Evolutionary conservation across 2,888 invertebrate species (phyloP).

Genomic region (Nomada ruficornis): DNA sequence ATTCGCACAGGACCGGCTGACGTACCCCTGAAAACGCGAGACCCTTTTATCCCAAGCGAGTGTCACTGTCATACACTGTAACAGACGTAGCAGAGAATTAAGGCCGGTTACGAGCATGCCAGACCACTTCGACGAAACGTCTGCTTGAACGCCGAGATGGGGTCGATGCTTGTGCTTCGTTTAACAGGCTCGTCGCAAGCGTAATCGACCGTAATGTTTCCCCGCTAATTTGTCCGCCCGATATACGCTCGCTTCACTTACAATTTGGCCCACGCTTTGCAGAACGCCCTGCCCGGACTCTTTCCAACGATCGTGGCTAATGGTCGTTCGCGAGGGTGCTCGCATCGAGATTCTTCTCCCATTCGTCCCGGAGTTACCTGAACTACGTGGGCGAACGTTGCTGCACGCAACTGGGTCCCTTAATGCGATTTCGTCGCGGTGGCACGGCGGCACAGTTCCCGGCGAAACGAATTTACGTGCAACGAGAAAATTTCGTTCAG

Average conservation of each 20-base stretch:
- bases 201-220: slow-evolving; percentile 52
- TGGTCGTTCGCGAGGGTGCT: background rate
- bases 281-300: background rate
- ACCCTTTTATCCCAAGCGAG: background rate
- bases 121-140: slow-evolving; percentile 24
- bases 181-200: slow-evolving; percentile 51
- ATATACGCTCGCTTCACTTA: slow-evolving; percentile 16
- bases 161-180: slow-evolving; percentile 53
- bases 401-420: background rate
- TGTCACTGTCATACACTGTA: slow-evolving; percentile 6
- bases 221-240: slow-evolving; percentile 42
- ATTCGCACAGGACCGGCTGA: background rate
- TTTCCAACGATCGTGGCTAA: background rate
- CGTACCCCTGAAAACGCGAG: background rate
- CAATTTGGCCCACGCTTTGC: background rate
- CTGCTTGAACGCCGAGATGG: slow-evolving; percentile 34
- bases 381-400: background rate
- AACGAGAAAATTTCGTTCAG: background rate
- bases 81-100: slow-evolving; percentile 28
- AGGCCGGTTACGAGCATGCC: slow-evolving; percentile 30
- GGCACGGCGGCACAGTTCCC: background rate
- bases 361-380: background rate
- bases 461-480: background rate
- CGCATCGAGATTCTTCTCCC: background rate
- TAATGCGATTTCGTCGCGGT: background rate